phyloP scores from a whole-genome alignment of 1,140 invertebrate species.

The Caenorhabditis inopinata region DNA sequence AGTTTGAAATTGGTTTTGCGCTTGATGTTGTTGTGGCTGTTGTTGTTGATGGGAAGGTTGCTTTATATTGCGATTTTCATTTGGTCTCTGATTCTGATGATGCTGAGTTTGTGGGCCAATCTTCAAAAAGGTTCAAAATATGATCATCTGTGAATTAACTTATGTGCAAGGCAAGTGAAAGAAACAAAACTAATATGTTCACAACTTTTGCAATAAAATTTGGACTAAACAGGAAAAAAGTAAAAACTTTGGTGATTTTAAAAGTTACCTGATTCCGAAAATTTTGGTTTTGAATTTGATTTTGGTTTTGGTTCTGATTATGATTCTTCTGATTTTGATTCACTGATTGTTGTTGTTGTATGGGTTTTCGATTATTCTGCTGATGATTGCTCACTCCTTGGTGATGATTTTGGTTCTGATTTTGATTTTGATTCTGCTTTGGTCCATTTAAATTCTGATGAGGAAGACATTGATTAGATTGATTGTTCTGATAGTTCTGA shows the following conservation, averaged over 20 bases:
- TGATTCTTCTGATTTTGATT: slow-evolving; percentile 4
- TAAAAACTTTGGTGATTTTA: too few species aligned
- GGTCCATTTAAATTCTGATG: not conserved
- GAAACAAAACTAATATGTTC: too few species aligned
- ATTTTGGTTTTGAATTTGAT: not conserved
- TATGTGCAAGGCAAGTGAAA: too few species aligned
- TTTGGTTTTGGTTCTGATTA: not conserved
- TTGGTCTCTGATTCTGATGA: not conserved
- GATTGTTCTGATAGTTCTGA: not conserved
- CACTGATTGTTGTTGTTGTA: slow-evolving; percentile 8
- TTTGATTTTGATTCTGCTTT: not conserved
- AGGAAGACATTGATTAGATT: not conserved
- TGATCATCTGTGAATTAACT: too few species aligned
- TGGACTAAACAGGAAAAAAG: too few species aligned
- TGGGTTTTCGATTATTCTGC: not conserved
- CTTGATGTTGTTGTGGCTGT: not conserved
- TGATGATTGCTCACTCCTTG: not conserved
- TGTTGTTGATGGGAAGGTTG: not conserved
- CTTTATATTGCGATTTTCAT: not conserved
- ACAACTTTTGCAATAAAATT: too few species aligned
- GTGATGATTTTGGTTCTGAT: not conserved
- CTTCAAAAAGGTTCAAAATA: too few species aligned
- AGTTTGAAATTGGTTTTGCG: not conserved
- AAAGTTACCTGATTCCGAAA: not conserved
- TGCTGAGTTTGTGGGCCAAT: not conserved